Conservation (phyloP, 1,140 invertebrate species). For the Zaprionus vittiger region DNA sequence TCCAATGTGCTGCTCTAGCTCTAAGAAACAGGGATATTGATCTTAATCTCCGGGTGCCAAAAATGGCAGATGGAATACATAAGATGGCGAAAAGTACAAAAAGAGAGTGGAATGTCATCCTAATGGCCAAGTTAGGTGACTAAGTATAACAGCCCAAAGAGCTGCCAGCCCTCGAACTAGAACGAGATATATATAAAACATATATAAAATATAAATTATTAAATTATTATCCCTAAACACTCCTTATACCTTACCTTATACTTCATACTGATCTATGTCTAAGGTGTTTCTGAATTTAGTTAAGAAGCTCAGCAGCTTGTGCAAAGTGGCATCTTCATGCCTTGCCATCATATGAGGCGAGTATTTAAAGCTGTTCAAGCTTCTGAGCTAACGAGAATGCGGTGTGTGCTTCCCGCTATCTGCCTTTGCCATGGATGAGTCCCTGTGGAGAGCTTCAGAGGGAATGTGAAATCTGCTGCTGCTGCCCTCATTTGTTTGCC, state of each 20-base stretch:
- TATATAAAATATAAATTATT: too few species aligned
- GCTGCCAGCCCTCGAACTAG: rapidly evolving
- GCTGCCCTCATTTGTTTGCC: conserved; percentile 12
- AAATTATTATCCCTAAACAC: too few species aligned
- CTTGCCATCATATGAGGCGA: not conserved
- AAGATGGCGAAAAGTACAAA: too few species aligned
- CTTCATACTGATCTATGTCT: too few species aligned
- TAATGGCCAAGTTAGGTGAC: too few species aligned
- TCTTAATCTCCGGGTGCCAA: too few species aligned
- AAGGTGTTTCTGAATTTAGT: not conserved
- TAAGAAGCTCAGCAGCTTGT: not conserved
- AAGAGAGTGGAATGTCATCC: too few species aligned
- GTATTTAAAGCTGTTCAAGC: conserved; percentile 5
- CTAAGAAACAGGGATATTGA: too few species aligned
- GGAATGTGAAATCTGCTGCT: conserved; percentile 19
- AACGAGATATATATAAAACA: too few species aligned
- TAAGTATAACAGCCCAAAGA: too few species aligned
- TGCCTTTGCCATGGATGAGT: conserved; percentile 15
- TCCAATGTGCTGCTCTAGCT: not conserved
- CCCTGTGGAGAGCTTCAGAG: conserved; percentile 9
- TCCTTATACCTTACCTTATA: too few species aligned
- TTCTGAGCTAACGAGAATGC: not conserved
- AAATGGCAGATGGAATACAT: too few species aligned
- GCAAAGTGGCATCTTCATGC: not conserved
- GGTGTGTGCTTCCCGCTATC: not conserved